Percentiles rank a stretch among this genome's conserved stretches.
Conservation (phyloP, 2,797 vertebrate species). For the Aldrovandia affinis region DNA sequence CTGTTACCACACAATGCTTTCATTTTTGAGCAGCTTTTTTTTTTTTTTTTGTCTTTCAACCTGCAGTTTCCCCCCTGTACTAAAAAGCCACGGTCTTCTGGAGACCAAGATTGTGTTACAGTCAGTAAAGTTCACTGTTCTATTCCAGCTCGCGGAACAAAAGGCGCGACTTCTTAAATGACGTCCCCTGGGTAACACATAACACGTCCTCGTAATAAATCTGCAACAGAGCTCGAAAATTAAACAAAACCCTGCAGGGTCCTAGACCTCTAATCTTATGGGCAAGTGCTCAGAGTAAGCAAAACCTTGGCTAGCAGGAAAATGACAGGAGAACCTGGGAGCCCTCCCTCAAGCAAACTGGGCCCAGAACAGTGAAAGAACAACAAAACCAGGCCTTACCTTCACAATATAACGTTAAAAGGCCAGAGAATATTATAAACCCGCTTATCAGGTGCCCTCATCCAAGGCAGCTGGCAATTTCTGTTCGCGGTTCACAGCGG, state of each 20-base stretch:
- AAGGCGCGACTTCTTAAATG: conserved; percentile 43
- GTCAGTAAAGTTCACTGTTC: conserved; percentile 40
- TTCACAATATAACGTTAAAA: conserved; percentile 39
- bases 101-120: conserved; percentile 42
- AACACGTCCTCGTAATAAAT: conserved; percentile 42
- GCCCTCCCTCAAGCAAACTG: conserved; percentile 54
- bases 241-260: conserved; percentile 52
- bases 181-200: conserved; percentile 40
- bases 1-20: conserved; percentile 32
- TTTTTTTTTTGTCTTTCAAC: background rate
- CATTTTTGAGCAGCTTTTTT: background rate
- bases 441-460: background rate
- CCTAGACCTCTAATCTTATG: conserved; percentile 47
- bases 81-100: conserved; percentile 26
- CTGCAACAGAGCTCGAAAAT: conserved; percentile 50
- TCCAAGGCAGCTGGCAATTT: background rate
- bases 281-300: conserved; percentile 38
- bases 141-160: conserved; percentile 44
- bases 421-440: conserved; percentile 32
- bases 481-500: background rate
- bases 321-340: conserved; percentile 42
- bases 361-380: background rate
- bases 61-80: conserved; percentile 34
- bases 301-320: conserved; percentile 52
- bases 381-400: conserved; percentile 44